Evolutionary conservation across 2,797 vertebrate genomes (phyloP).

Genomic region (Microctenopoma lineatum): DNA sequence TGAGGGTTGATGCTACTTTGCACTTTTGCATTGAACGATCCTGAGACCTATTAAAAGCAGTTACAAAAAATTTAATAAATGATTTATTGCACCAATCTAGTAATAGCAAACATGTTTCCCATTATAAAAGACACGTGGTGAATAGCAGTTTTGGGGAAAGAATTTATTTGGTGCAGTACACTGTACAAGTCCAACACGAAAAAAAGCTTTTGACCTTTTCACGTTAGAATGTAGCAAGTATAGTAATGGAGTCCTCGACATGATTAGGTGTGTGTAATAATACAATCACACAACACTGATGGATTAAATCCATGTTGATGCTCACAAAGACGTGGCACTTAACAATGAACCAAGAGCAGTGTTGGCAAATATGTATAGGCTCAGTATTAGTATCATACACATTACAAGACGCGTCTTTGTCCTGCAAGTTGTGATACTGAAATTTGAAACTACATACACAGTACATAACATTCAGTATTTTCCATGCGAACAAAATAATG

Average conservation of each 20-base stretch:
- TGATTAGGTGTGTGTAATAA: constrained; percentile 3
- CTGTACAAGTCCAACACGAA: constrained; percentile 55
- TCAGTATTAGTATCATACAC: constrained; percentile 7
- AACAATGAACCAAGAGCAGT: no score
- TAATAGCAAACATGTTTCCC: not conserved
- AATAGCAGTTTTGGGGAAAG: constrained; percentile 23
- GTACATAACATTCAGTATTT: constrained; percentile 24
- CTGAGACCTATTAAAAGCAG: not conserved
- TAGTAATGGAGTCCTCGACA: constrained; percentile 9
- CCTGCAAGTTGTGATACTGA: constrained; percentile 17
- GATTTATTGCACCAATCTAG: not conserved
- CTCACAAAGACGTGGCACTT: not conserved
- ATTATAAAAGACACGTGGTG: not conserved
- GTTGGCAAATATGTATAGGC: not conserved
- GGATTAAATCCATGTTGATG: not conserved
- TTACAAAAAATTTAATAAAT: not conserved
- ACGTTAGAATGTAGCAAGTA: constrained; percentile 29
- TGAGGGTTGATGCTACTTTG: not conserved
- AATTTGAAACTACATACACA: constrained; percentile 24
- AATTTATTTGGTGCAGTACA: constrained; percentile 72
- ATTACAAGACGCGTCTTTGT: constrained; percentile 13
- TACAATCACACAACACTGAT: not conserved
- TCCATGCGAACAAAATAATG: constrained; percentile 38
- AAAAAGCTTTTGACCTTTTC: constrained; percentile 42
- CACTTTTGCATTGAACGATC: not conserved